Conservation (phyloP, 1,140 invertebrate species). For the Bactericera cockerelli region DNA sequence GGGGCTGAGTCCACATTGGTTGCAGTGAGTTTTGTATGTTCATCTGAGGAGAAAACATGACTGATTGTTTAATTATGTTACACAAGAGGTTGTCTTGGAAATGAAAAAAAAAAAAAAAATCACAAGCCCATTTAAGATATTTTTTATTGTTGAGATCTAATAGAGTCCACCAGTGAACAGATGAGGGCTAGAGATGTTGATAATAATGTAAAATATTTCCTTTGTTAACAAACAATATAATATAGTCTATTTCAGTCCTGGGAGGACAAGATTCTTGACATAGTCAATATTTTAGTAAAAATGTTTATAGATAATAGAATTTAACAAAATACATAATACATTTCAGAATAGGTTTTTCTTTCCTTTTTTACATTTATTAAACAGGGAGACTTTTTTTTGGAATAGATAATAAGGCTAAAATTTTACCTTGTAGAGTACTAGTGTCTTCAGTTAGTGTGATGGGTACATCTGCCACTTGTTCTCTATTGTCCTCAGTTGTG, state of each 20-base stretch:
- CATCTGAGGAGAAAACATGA: not conserved
- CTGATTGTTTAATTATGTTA: not conserved
- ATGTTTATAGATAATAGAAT: no score
- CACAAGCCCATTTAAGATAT: not conserved
- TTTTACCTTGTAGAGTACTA: not conserved
- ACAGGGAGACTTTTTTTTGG: not conserved
- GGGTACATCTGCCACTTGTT: no score
- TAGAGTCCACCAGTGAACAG: not conserved
- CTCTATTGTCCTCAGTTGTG: no score
- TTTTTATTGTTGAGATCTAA: not conserved
- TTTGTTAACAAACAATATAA: no score
- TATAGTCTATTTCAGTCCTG: no score
- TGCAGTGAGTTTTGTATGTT: not conserved
- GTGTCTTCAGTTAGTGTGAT: not conserved
- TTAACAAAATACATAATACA: not conserved
- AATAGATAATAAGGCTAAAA: not conserved
- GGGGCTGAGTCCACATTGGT: not conserved
- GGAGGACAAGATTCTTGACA: no score
- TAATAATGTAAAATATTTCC: no score
- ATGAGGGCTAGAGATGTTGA: no score
- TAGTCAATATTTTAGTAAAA: no score
- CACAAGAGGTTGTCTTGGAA: not conserved
- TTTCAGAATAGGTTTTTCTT: not conserved
- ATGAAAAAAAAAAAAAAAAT: not conserved
- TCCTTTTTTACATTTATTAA: not conserved